Conservation (phyloP, 2,888 invertebrate species). For the Scaptomyza tumidula region DNA sequence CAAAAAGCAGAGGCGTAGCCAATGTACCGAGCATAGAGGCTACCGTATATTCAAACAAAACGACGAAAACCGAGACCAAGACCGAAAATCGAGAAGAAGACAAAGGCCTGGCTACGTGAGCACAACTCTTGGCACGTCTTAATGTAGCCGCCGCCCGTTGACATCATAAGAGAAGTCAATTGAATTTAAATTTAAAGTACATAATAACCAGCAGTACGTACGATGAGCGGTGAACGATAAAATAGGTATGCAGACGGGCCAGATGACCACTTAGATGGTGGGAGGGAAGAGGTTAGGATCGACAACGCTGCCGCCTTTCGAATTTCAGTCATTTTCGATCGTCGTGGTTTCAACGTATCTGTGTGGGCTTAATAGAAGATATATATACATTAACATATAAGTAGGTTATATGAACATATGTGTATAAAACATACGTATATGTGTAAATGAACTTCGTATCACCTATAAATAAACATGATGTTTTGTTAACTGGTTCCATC, state of each 20-base stretch:
- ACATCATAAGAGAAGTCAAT: conserved; percentile 80
- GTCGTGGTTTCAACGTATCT: no score
- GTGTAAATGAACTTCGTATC: no score
- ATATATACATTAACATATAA: not conserved
- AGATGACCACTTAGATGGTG: not conserved
- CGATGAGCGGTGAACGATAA: conserved; percentile 12
- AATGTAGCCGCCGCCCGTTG: conserved; percentile 76
- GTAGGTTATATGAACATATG: no score
- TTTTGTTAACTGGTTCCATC: no score
- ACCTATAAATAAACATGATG: no score
- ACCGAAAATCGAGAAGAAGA: conserved; percentile 26
- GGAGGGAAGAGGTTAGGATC: conserved; percentile 30
- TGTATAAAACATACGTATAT: no score
- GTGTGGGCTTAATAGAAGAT: not conserved
- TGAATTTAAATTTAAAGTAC: conserved; percentile 81
- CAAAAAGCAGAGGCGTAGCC: conserved; percentile 75
- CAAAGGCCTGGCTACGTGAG: conserved; percentile 61
- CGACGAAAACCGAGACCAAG: conserved; percentile 15
- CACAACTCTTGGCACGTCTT: conserved; percentile 72
- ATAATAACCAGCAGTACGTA: conserved; percentile 68
- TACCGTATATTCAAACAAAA: conserved; percentile 38
- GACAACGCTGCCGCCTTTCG: conserved; percentile 70
- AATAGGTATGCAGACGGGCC: not conserved
- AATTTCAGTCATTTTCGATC: conserved; percentile 69
- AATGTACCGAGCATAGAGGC: conserved; percentile 51